Evolutionary conservation across 2,888 invertebrate species (phyloP).

Genomic region (Zygaena filipendulae): DNA sequence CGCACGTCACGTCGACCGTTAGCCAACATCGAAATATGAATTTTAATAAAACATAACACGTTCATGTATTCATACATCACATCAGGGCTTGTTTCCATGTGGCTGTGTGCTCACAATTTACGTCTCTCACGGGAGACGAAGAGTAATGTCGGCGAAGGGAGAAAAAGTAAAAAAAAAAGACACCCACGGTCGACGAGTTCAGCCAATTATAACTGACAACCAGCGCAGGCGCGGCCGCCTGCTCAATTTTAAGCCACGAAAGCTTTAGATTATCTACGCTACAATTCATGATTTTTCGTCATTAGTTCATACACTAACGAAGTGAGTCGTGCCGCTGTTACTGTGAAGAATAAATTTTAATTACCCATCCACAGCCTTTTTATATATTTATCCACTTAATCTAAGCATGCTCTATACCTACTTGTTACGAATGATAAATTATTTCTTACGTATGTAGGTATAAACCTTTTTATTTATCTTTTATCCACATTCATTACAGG

Average conservation of each 20-base stretch:
- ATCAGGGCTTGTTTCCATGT: slow-evolving; percentile 56
- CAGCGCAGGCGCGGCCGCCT: slow-evolving; percentile 48
- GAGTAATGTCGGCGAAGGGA: slow-evolving; percentile 58
- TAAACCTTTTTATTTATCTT: too few relatives aligned
- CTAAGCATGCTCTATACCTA: too few relatives aligned
- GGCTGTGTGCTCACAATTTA: slow-evolving; percentile 56
- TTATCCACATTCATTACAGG: slow-evolving; percentile 54
- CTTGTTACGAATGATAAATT: too few relatives aligned
- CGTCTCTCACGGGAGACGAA: slow-evolving; percentile 63
- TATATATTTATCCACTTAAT: neutral
- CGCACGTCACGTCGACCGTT: too few relatives aligned
- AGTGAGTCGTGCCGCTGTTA: slow-evolving; percentile 19
- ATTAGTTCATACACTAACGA: slow-evolving; percentile 21
- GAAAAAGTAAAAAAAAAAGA: slow-evolving; percentile 50
- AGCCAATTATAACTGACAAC: slow-evolving; percentile 69
- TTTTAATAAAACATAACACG: slow-evolving; percentile 54
- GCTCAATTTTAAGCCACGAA: slow-evolving; percentile 44
- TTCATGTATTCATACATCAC: slow-evolving; percentile 58
- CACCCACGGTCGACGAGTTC: slow-evolving; percentile 60
- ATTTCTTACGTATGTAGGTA: too few relatives aligned
- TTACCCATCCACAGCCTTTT: neutral
- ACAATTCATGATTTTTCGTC: slow-evolving; percentile 15
- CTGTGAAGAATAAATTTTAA: too few relatives aligned
- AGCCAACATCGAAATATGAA: too few relatives aligned
- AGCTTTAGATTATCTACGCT: slow-evolving; percentile 7